Evolutionary conservation across 2,888 invertebrate genomes (phyloP), one percentile per base, ranked within the genome.

Genomic region (Epinotia nisella): DNA sequence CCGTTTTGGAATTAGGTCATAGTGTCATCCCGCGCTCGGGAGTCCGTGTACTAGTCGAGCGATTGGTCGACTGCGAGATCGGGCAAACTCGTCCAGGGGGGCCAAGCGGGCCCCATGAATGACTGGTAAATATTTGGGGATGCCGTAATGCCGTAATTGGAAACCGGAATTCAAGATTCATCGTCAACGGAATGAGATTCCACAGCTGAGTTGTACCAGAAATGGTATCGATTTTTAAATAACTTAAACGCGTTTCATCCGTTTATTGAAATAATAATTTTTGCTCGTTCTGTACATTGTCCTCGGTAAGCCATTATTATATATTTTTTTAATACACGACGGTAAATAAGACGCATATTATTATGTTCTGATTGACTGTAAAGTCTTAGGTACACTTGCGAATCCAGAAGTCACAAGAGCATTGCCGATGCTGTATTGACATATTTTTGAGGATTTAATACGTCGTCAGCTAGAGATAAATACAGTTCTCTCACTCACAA

Each of bases 1-100:
- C 72, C 69, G 74, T 70, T 76, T 59, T 39, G 72, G 62, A 75
- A 77, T 75, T 90, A 81, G 92, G 92, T 92, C 92, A 91, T 86
- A 85, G 85, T 87, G 87, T 82, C 85, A 82, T 76, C 84, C 81
- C 82, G 80, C 80, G 82, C 83, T 80, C 76, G 81, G 76, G 78
- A 21, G 75, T 79, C 70, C 65, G 79, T 77, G 76, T 78, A 85
- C 85, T 81, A 79, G 85, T 88, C 82, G 75, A 75, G 45, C 80
- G 82, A 88, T 82, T 59, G 66, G 83, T 87, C 79, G 78, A 49
- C 24, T 17, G n/a, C 41, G n/a, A 76, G 79, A 77, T 79, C 78
- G 70, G 75, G 67, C 69, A 55, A 64, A 62, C 64, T 67, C 55
- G 67, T 39, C 56, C 10, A 61, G 62, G 62, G 62, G 72, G 56